Percentiles rank a stretch among this genome's conserved stretches.
These are phyloP conservation scores for Mustelus asterias DNA, from an alignment of 2,113 vertebrate genomes.

Conservation along the genomic window DNA sequence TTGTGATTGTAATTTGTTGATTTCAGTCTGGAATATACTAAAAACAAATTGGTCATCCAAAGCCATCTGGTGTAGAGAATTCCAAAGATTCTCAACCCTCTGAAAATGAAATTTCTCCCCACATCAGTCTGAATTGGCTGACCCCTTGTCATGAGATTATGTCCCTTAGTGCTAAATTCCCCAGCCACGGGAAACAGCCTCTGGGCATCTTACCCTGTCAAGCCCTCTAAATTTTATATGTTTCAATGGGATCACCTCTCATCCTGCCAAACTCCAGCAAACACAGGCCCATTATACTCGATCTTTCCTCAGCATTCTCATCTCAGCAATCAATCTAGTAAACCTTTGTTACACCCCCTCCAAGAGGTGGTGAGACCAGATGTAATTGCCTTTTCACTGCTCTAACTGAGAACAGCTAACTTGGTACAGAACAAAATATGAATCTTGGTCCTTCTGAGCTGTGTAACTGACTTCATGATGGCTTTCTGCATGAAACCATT, in stretches of 20 bases:
- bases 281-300: background rate
- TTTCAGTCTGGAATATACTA: background rate
- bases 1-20: background rate
- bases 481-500: background rate
- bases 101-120: background rate
- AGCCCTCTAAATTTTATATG: background rate
- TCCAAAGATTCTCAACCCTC: background rate
- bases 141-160: background rate
- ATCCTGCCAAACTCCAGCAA: background rate
- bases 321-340: background rate
- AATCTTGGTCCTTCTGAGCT: background rate
- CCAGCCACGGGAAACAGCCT: background rate
- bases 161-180: background rate
- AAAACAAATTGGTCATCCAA: background rate
- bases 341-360: background rate
- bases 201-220: background rate
- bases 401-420: background rate
- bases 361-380: background rate
- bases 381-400: background rate
- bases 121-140: background rate
- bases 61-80: background rate
- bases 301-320: background rate
- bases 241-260: background rate
- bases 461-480: background rate
- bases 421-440: background rate